Conservation (phyloP, 1,140 invertebrate genomes). For the Drosophila mauritiana region DNA sequence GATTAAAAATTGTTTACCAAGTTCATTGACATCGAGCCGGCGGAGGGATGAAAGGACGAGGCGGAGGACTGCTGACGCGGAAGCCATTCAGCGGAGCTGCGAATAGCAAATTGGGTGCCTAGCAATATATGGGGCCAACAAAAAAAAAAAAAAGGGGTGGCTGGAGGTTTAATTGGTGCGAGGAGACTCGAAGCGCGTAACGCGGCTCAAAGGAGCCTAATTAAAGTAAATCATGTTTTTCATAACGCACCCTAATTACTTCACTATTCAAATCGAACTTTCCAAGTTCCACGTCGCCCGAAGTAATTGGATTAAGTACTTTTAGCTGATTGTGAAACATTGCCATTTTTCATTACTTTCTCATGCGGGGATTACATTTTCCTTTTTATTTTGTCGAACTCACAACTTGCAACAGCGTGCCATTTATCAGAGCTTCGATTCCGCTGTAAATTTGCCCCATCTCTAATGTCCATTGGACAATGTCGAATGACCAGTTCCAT, state of each 20-base stretch:
- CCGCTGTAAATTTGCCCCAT: conserved; percentile 13
- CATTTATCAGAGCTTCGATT: conserved; percentile 18
- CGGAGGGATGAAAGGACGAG: background rate
- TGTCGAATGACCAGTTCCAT: conserved; percentile 3
- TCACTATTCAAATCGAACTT: background rate
- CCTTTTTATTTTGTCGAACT: background rate
- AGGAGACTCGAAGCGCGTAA: too few relatives aligned
- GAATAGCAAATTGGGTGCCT: conserved; percentile 19
- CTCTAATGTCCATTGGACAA: background rate
- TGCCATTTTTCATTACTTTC: background rate
- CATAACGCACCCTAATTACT: background rate
- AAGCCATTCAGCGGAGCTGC: conserved; percentile 15
- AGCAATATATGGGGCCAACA: conserved; percentile 47
- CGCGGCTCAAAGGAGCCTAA: background rate
- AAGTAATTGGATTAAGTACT: background rate
- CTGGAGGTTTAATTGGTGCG: background rate
- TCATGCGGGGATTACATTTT: background rate
- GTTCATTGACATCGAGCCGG: conserved; percentile 68
- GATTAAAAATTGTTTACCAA: conserved; percentile 82
- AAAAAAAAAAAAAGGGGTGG: background rate
- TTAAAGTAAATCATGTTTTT: conserved; percentile 1
- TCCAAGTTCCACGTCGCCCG: too few relatives aligned
- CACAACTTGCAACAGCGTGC: background rate
- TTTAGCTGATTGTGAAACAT: background rate
- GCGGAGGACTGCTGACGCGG: background rate